Conservation (phyloP, 1,140 invertebrate species). For the Sitobion miscanthi region DNA sequence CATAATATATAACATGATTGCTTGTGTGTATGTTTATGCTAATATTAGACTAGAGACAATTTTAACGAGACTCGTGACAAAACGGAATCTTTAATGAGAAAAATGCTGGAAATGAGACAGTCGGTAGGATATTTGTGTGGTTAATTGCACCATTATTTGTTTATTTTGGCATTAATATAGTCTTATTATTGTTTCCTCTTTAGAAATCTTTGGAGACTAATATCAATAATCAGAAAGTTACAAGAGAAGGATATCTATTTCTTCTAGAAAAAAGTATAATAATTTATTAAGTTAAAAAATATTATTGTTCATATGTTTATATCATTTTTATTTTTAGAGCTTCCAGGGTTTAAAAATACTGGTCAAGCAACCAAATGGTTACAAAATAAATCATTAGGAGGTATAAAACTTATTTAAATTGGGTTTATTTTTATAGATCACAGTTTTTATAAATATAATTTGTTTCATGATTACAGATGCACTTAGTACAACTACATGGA, state of each 20-base stretch:
- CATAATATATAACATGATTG: conserved; percentile 57
- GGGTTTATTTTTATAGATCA: background rate
- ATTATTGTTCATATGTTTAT: conserved; percentile 10
- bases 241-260: conserved; percentile 89
- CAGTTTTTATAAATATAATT: background rate
- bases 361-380: conserved; percentile 52
- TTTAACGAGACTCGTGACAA: conserved; percentile 91
- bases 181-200: conserved; percentile 60
- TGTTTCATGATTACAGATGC: conserved; percentile 75
- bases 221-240: conserved; percentile 69
- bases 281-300: background rate
- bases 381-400: conserved; percentile 56
- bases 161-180: conserved; percentile 22
- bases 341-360: conserved; percentile 53
- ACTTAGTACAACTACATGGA: conserved; percentile 89
- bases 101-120: conserved; percentile 78
- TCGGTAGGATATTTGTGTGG: conserved; percentile 62
- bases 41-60: conserved; percentile 86
- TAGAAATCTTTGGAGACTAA: conserved; percentile 69
- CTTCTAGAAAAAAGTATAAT: conserved; percentile 93
- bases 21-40: conserved; percentile 49
- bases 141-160: conserved; percentile 1
- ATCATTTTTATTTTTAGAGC: conserved; percentile 13
- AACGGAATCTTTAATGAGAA: conserved; percentile 83
- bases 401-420: background rate